These are phyloP conservation scores for Mungos mungo DNA, from an alignment of 2,113 vertebrate species.

Conservation along the genomic window DNA sequence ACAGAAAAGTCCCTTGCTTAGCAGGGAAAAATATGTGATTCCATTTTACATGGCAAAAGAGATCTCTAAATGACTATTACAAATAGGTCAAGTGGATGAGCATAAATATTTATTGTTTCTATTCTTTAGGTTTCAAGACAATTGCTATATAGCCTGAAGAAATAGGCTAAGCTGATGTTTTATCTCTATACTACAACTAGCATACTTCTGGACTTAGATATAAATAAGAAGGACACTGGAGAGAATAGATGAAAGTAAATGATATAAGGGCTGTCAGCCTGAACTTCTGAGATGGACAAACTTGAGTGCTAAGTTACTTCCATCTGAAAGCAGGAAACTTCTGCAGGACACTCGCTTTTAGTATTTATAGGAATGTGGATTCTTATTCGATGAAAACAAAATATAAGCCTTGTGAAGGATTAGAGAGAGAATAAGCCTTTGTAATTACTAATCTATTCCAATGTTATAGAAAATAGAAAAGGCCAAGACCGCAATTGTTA, in stretches of 20 bases:
- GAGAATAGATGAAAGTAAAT: neutral
- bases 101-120: neutral
- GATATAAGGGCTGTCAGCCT: neutral
- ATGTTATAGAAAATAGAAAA: neutral
- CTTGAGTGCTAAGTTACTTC: neutral
- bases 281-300: neutral
- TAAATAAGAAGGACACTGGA: neutral
- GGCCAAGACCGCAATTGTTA: neutral
- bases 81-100: slow-evolving; percentile 29
- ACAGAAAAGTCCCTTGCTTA: neutral
- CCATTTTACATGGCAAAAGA: neutral
- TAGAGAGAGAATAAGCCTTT: neutral
- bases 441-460: neutral
- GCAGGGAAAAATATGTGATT: neutral
- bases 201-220: neutral
- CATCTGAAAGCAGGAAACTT: neutral
- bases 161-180: neutral
- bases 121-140: neutral
- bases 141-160: neutral
- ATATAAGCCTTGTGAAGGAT: neutral
- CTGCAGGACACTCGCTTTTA: neutral
- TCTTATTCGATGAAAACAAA: neutral
- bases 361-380: neutral
- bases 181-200: neutral
- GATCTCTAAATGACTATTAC: slow-evolving; percentile 5